phyloP scores from a whole-genome alignment of 1,140 invertebrate species.

The Littorina saxatilis region DNA sequence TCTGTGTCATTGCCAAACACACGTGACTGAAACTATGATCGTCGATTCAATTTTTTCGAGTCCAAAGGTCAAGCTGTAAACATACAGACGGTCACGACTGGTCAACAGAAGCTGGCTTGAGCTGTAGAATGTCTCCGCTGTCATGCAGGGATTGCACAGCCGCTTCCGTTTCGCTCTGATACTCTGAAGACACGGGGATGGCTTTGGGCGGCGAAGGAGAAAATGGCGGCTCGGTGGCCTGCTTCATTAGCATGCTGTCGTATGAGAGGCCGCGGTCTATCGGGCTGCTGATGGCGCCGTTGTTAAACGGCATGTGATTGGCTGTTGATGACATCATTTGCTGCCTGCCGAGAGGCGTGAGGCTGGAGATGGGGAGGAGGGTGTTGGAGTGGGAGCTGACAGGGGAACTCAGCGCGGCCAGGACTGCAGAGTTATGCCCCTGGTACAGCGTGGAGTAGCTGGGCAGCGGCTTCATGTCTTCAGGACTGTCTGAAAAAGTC shows the following conservation, averaged over 20 bases:
- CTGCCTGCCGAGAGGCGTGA: constrained; percentile 36
- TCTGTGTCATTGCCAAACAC: too few relatives aligned
- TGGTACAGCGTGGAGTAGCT: constrained; percentile 27
- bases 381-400: constrained; percentile 21
- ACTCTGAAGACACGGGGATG: constrained; percentile 44
- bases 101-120: constrained; percentile 45
- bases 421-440: constrained; percentile 41
- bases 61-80: too few relatives aligned
- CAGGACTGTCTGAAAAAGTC: neutral
- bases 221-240: constrained; percentile 46
- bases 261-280: constrained; percentile 39
- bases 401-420: constrained; percentile 43
- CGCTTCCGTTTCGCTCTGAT: constrained; percentile 38
- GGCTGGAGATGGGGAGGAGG: constrained; percentile 47
- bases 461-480: constrained; percentile 19
- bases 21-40: too few relatives aligned
- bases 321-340: constrained; percentile 7
- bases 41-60: too few relatives aligned
- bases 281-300: constrained; percentile 2
- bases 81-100: constrained; percentile 36
- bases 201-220: constrained; percentile 53
- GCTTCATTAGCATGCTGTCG: constrained; percentile 44
- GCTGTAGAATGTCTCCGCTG: constrained; percentile 44
- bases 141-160: constrained; percentile 33
- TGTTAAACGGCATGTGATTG: constrained; percentile 37